Base-by-base conservation (phyloP, 1,140 invertebrate species). In the Lepeophtheirus salmonis region DNA sequence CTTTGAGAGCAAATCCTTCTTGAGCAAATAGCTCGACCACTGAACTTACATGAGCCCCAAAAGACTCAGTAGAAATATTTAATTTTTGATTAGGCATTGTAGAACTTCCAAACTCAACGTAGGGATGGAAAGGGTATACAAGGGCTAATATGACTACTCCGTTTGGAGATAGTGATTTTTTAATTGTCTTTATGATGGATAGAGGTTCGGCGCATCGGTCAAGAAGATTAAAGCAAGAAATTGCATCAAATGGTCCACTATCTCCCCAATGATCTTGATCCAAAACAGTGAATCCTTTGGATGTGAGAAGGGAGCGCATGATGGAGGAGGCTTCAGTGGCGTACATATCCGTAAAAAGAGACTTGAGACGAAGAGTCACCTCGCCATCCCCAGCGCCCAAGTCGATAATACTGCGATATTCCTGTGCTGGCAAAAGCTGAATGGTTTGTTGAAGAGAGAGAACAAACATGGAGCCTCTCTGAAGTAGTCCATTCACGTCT, bases 381-480 rank as follows among this genome's bases (percentile, higher is more conserved):
- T 80, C 79, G 3, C 90, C 90, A 73, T 95, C 89, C 1, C 90
- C 90, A 6, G 90, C 89, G 48, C 89, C 89, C 41, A 94, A 72
- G 73, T 94, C 89, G 54, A 92, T 72, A 30, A 94, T 64, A 6
- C 66, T 66, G 12, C 60, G 74, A 69, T 69, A 64, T 16, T 61
- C 53, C 71, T 77, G 68, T 69, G 70, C 67, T 67, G 64, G 60
- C 4, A 87, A 72, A 56, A 92, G 72, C 60, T 73, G 69, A 63
- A 76, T 72, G 62, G 89, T 82, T 67, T 92, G 88, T 18, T 76
- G 70, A 23, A 75, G 71, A 0, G 88, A 92, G 64, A 89, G 80
- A 1, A 95, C 84, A 72, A 91, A 91, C 89, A 94, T 94, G 0
- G 86, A 89, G 14, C 89, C 89, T 49, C 89, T 76, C 16, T 81